phyloP scores from a whole-genome alignment of 2,113 vertebrate genomes.

The Ovis canadensis region DNA sequence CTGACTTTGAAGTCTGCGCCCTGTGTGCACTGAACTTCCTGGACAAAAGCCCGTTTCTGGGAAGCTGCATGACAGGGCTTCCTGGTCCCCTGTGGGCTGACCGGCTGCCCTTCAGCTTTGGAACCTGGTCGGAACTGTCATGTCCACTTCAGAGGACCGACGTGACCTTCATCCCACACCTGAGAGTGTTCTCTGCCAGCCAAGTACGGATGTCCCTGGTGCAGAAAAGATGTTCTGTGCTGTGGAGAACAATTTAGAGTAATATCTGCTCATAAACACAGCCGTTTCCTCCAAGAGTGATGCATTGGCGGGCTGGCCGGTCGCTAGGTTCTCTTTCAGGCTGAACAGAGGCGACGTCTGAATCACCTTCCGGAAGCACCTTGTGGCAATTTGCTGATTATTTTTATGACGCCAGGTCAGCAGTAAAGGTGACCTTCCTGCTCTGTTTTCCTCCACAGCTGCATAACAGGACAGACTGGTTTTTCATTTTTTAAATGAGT shows the following conservation, averaged over 20 bases:
- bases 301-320: constrained; percentile 34
- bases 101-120: constrained; percentile 26
- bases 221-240: constrained; percentile 62
- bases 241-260: constrained; percentile 50
- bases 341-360: not conserved
- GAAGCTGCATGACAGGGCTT: not conserved
- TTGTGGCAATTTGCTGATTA: constrained; percentile 39
- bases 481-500: constrained; percentile 13
- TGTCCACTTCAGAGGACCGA: constrained; percentile 49
- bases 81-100: not conserved
- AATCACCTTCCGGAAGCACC: constrained; percentile 42
- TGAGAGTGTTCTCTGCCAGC: constrained; percentile 64
- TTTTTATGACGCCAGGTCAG: constrained; percentile 45
- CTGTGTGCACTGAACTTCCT: not conserved
- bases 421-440: not conserved
- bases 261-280: constrained; percentile 68
- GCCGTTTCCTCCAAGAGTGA: constrained; percentile 30
- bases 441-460: not conserved
- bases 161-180: constrained; percentile 68
- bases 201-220: constrained; percentile 2
- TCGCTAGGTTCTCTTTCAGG: not conserved
- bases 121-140: constrained; percentile 38
- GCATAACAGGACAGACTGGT: not conserved
- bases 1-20: not conserved
- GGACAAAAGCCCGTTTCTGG: not conserved